These are phyloP conservation scores for Pilophorus perplexus DNA, from an alignment of 2,888 invertebrate species.

Conservation along the genomic window DNA sequence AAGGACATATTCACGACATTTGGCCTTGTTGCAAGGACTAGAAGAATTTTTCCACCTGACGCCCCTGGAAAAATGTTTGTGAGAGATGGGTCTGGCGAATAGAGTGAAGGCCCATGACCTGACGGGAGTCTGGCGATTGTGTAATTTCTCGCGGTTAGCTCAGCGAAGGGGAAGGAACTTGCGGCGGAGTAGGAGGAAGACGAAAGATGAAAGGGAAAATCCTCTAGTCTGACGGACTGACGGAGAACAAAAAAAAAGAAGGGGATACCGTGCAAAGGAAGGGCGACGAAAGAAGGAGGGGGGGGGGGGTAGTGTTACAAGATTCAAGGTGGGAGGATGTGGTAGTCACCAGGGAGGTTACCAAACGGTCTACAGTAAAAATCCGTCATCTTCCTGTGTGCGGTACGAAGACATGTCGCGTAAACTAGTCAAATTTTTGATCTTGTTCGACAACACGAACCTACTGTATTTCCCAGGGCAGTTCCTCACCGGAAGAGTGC, in stretches of 20 bases:
- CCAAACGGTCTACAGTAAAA: background rate
- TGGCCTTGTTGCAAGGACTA: too few species aligned
- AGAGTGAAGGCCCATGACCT: slow-evolving; percentile 16
- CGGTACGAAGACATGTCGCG: slow-evolving; percentile 64
- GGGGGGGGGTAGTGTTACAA: background rate
- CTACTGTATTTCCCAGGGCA: slow-evolving; percentile 90
- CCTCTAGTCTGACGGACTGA: slow-evolving; percentile 54
- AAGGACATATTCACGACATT: too few species aligned
- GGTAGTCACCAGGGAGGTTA: background rate
- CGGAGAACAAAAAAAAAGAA: background rate
- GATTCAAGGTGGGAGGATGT: too few species aligned
- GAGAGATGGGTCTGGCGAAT: too few species aligned
- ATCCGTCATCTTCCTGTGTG: background rate
- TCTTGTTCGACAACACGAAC: slow-evolving; percentile 90
- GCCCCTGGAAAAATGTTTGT: too few species aligned
- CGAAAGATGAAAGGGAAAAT: slow-evolving; percentile 31
- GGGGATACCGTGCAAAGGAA: slow-evolving; percentile 11
- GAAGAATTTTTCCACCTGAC: too few species aligned
- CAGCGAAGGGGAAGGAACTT: background rate
- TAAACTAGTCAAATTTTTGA: slow-evolving; percentile 87
- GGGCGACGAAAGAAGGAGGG: slow-evolving; percentile 13
- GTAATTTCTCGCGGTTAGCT: background rate
- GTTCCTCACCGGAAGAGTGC: slow-evolving; percentile 85
- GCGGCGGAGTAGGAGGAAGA: slow-evolving; percentile 29
- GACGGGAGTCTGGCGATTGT: slow-evolving; percentile 10